Base-by-base conservation (phyloP, 2,888 invertebrate species). In the Harmothoe impar region DNA sequence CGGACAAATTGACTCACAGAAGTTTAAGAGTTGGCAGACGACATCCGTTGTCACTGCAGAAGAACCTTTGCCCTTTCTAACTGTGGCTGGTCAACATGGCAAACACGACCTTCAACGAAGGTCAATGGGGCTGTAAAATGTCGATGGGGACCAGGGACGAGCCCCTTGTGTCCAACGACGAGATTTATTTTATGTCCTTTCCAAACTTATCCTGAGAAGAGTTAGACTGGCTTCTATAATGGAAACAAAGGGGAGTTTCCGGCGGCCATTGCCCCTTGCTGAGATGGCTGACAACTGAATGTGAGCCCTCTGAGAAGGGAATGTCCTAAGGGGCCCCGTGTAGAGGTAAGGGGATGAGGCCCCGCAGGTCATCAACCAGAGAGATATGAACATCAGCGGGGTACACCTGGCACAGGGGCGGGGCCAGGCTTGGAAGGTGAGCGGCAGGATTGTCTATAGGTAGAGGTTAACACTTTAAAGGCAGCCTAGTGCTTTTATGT, bases 31-130 rank as follows among this genome's bases (percentile, higher is more conserved):
- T 43, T 3, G 62, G 20, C 62, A 62, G 62, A 62, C 20, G 62
- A 62, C 62, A 62, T 20, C 62, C n/a, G 62, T 62, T 62, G 62
- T 20, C 62, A 62, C 77, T 31, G 77, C n/a, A n/a, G n/a, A n/a
- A 25, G 77, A 43, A 25, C 81, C 81, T 81, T 35, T 81, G 81
- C 81, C 81, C 81, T 81, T 81, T 81, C 43, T 7, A 33, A 81
- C n/a, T n/a, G 31, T 17, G 29, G 43, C 1, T 33, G 81, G n/a
- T 17, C 23, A 43, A 35, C 17, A 43, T 17, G 17, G 35, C 81
- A 17, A 33, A 81, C 35, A 43, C 12, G 81, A 81, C 43, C 43
- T 81, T 81, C 5, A 12, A 43, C 43, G 20, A 43, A 43, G 43
- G 81, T 15, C 43, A 33, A 81, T 43, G 81, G 81, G 0, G 35